phyloP scores from a whole-genome alignment of 2,888 invertebrate species.

The Ernsta delagoae region DNA sequence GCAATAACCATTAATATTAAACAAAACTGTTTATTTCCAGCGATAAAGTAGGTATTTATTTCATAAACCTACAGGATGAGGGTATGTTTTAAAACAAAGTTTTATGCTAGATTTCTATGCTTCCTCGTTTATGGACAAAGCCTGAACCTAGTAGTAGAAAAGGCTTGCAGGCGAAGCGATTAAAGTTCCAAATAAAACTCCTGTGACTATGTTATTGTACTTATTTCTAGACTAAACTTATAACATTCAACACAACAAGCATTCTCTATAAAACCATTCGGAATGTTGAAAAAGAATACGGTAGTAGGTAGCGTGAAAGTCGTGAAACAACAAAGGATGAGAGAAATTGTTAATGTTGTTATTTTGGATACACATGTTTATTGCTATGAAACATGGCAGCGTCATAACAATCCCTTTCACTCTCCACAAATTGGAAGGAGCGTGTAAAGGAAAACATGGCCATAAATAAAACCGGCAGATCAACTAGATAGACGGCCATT shows the following conservation, averaged over 20 bases:
- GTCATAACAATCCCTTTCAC: conserved; percentile 84
- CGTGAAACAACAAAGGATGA: no score
- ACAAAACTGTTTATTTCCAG: neutral
- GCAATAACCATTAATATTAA: neutral
- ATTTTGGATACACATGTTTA: conserved; percentile 83
- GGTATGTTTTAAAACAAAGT: neutral
- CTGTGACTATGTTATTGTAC: neutral
- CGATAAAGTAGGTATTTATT: neutral
- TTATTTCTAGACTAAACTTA: neutral
- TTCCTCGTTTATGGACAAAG: neutral
- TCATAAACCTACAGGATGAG: neutral
- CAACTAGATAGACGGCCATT: conserved; percentile 84
- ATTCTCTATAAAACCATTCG: no score
- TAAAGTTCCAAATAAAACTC: neutral
- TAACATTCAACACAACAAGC: neutral
- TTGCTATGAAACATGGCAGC: conserved; percentile 82
- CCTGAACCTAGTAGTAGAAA: no score
- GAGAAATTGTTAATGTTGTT: conserved; percentile 66
- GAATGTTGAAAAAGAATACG: no score
- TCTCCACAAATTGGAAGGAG: conserved; percentile 84
- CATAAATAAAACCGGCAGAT: conserved; percentile 84
- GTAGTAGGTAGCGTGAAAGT: no score
- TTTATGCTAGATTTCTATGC: neutral
- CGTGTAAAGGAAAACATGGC: conserved; percentile 84
- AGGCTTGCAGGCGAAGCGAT: neutral